These are phyloP conservation scores for Battus philenor DNA, from an alignment of 1,140 invertebrate genomes.

Conservation along the genomic window DNA sequence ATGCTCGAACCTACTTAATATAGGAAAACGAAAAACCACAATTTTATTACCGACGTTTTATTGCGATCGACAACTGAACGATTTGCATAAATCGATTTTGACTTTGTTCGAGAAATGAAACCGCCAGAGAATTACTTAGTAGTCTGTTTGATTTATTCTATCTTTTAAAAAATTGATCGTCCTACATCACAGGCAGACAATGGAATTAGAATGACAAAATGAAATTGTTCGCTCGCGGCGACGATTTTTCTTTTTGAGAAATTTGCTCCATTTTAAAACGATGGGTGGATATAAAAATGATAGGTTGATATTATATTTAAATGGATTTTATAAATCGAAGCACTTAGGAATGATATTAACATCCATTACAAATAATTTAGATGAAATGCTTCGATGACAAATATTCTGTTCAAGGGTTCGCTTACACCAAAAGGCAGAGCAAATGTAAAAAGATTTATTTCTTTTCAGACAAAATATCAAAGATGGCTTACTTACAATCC, in stretches of 20 bases:
- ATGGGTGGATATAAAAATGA: slow-evolving; percentile 15
- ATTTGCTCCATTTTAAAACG: slow-evolving; percentile 16
- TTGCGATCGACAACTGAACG: slow-evolving; percentile 16
- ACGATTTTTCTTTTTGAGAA: slow-evolving; percentile 14
- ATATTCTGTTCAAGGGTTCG: too few relatives aligned
- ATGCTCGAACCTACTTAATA: slow-evolving; percentile 3
- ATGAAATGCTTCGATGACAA: too few relatives aligned
- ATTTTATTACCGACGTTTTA: slow-evolving; percentile 17
- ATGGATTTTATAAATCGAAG: slow-evolving; percentile 13
- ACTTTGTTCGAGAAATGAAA: slow-evolving; percentile 17
- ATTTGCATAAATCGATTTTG: slow-evolving; percentile 18
- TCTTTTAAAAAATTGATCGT: slow-evolving; percentile 17
- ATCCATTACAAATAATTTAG: slow-evolving; percentile 7
- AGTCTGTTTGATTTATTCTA: slow-evolving; percentile 17
- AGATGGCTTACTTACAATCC: slow-evolving; percentile 78
- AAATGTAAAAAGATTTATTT: slow-evolving; percentile 15
- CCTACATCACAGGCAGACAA: slow-evolving; percentile 15
- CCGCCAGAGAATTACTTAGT: slow-evolving; percentile 16
- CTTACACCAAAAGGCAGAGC: not conserved
- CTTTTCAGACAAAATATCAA: slow-evolving; percentile 32
- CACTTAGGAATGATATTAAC: slow-evolving; percentile 6
- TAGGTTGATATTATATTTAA: slow-evolving; percentile 14
- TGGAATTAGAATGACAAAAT: slow-evolving; percentile 18
- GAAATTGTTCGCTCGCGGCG: slow-evolving; percentile 14
- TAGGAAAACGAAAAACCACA: slow-evolving; percentile 15